phyloP scores from a whole-genome alignment of 2,113 vertebrate species.

The Gambusia holbrooki region DNA sequence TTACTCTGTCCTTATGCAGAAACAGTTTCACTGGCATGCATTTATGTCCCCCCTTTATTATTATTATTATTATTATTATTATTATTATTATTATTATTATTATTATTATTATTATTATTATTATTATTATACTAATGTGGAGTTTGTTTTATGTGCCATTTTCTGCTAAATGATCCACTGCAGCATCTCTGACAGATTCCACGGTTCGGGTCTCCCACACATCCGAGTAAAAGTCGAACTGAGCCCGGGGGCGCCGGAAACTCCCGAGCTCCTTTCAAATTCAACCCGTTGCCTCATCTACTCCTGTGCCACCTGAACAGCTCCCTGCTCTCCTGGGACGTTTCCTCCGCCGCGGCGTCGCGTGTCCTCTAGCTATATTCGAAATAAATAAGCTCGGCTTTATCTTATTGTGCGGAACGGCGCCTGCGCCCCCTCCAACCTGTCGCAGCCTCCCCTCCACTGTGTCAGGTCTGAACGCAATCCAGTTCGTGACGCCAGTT shows the following conservation, averaged over 20 bases:
- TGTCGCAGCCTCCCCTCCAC: not conserved
- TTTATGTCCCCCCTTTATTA: too few relatives aligned
- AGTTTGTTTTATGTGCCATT: not conserved
- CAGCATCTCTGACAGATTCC: not conserved
- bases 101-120: too few relatives aligned
- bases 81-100: too few relatives aligned
- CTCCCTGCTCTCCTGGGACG: slow-evolving; percentile 13
- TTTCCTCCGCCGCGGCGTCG: slow-evolving; percentile 17
- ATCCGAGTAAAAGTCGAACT: slow-evolving; percentile 36
- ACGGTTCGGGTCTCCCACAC: not conserved
- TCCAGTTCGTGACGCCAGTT: slow-evolving; percentile 1
- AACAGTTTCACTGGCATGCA: too few relatives aligned
- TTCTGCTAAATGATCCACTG: slow-evolving; percentile 4
- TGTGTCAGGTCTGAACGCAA: not conserved
- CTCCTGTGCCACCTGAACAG: not conserved
- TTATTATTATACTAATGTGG: too few relatives aligned
- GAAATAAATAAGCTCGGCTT: slow-evolving; percentile 10
- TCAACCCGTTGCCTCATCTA: not conserved
- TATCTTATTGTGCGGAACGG: not conserved
- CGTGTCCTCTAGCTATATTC: slow-evolving; percentile 22
- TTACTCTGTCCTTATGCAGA: too few relatives aligned
- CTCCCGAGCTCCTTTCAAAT: slow-evolving; percentile 19
- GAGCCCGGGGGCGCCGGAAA: slow-evolving; percentile 16
- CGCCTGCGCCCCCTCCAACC: slow-evolving; percentile 8
- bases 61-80: too few relatives aligned